Evolutionary conservation across 2,888 invertebrate species (phyloP).

Genomic region (Didymodactylos carnosus): DNA sequence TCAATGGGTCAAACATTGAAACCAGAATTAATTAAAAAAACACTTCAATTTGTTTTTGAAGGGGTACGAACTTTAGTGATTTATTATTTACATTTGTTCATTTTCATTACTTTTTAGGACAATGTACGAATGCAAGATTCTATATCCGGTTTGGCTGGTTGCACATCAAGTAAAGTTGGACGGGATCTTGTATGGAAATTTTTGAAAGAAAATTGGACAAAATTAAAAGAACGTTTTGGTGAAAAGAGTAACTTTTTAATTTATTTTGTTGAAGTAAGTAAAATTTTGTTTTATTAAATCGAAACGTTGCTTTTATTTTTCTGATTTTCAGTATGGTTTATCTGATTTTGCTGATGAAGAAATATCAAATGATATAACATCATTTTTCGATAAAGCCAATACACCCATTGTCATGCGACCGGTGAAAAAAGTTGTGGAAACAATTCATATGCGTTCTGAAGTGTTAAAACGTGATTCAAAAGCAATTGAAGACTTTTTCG

Average conservation of each 20-base stretch:
- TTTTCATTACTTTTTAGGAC: not conserved
- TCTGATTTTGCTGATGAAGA: not conserved
- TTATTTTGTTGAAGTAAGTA: not conserved
- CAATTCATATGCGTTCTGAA: not conserved
- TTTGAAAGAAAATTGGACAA: constrained; percentile 6
- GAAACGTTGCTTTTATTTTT: not conserved
- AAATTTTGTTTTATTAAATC: not conserved
- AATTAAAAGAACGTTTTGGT: not conserved
- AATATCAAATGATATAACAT: not conserved
- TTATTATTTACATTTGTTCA: not conserved
- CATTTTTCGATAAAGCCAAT: not conserved
- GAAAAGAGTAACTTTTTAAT: not conserved
- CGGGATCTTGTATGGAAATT: constrained; percentile 2
- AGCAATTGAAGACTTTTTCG: not conserved
- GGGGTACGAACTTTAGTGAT: not conserved
- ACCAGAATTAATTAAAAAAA: not conserved
- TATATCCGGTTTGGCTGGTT: not conserved
- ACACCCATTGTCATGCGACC: not conserved
- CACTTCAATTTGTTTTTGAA: not conserved
- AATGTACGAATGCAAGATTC: constrained; percentile 1
- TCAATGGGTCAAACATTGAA: not conserved
- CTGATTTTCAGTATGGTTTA: not conserved
- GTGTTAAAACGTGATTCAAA: not conserved
- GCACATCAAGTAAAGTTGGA: not conserved
- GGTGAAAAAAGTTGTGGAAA: constrained; percentile 7